Evolutionary conservation across 2,888 invertebrate genomes (phyloP).

Genomic region (Cetonia aurata): DNA sequence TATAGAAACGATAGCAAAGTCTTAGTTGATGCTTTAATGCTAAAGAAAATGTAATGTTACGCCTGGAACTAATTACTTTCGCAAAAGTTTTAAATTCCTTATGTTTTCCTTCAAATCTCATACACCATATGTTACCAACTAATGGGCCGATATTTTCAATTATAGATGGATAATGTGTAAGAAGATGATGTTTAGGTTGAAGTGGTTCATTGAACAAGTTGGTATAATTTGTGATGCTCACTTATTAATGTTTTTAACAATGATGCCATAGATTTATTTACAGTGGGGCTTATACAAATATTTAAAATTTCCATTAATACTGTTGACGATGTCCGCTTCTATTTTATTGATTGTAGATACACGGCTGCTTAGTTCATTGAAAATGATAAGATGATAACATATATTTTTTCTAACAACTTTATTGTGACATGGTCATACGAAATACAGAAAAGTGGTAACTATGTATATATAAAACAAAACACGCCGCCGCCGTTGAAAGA

Average conservation of each 20-base stretch:
- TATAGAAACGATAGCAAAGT: conserved; percentile 29
- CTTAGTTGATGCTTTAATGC: conserved; percentile 43
- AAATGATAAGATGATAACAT: no score
- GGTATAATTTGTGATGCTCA: conserved; percentile 2
- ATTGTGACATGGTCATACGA: no score
- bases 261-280: no score
- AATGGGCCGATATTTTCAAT: background rate
- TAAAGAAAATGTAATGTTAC: conserved; percentile 45
- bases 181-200: conserved; percentile 1
- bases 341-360: no score
- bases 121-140: conserved; percentile 16
- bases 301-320: no score
- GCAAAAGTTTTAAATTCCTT: conserved; percentile 40
- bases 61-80: conserved; percentile 38
- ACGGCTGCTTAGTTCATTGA: no score
- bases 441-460: no score
- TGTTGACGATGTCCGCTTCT: no score
- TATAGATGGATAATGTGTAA: background rate
- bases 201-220: conserved; percentile 3
- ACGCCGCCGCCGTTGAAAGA: no score
- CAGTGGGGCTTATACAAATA: no score
- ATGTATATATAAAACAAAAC: no score
- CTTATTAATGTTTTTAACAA: conserved; percentile 5
- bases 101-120: conserved; percentile 47
- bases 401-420: no score